Evolutionary conservation across 2,888 invertebrate genomes (phyloP), one percentile per base, ranked within the genome.

Genomic region (Timandra comae): DNA sequence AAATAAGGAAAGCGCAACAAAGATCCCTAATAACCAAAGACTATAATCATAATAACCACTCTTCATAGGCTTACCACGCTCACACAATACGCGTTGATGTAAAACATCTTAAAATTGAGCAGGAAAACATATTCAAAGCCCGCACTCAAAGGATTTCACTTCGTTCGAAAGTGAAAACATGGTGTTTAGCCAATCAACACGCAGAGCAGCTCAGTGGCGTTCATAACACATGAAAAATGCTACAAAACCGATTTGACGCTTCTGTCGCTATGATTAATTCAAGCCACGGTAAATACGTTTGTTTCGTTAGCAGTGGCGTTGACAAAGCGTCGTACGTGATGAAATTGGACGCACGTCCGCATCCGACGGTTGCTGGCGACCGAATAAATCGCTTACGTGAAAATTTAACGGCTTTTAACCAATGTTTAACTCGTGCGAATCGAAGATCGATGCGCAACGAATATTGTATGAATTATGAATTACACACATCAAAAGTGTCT

Each of bases 281-380:
- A 47, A 46, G 41, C 47, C 54, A 46, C 56, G 48, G 48, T 51
- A 49, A 54, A 59, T 51, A 54, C 54, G 56, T 52, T 58, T 56
- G 49, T 56, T 56, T 54, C 53, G 40, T 41, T 36, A 41, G 36
- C 41, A 28, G 44, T 51, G 49, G 41, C 55, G 52, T 57, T 55
- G 56, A 57, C 50, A 50, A 53, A 59, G 47, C 54, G 30, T 40
- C 45, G 45, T 50, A 53, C 46, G 54, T 52, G 49, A 57, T 46
- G 46, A 50, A 55, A 59, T 56, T 48, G 44, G 43, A 43, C 46
- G 45, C 45, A 42, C 49, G 48, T 46, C 47, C 43, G 39, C 36
- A 11, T 33, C 20, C 40, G 36, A 29, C 36, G 33, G 33, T 31
- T 41, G 30, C 40, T 11, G 23, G 12, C 20, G 40, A 41, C 12